These are phyloP conservation scores for Trichechus manatus DNA, from an alignment of 2,113 vertebrate genomes.

Conservation along the genomic window DNA sequence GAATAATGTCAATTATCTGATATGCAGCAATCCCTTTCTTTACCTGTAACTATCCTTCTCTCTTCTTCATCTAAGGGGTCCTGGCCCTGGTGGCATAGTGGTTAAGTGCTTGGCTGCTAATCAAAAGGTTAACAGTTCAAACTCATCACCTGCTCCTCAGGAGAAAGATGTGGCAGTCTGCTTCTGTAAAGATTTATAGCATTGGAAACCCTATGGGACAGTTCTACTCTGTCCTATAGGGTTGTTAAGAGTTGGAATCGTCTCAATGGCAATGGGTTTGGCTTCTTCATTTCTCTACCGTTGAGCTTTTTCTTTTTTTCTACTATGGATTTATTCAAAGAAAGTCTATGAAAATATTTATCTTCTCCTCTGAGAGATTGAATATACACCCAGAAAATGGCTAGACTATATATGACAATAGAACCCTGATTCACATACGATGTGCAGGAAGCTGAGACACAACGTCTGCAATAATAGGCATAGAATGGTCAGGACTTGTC, in stretches of 20 bases:
- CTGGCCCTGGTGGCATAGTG: not conserved
- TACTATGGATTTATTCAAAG: conserved; percentile 11
- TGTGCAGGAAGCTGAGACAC: not conserved
- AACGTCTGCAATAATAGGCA: not conserved
- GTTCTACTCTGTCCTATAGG: not conserved
- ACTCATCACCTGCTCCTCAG: not conserved
- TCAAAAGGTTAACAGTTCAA: not conserved
- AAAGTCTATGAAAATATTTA: not conserved
- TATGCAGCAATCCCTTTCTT: not conserved
- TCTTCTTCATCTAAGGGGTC: not conserved
- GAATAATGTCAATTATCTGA: not conserved
- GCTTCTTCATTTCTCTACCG: not conserved
- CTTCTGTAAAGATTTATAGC: not conserved
- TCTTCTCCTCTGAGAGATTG: not conserved
- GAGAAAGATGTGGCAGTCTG: not conserved
- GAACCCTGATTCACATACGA: not conserved
- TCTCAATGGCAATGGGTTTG: not conserved
- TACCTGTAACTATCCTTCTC: not conserved
- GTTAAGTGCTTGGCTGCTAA: not conserved
- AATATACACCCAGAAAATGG: not conserved
- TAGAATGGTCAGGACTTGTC: not conserved
- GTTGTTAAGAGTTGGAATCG: not conserved
- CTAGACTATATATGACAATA: not conserved
- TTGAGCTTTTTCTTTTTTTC: not conserved
- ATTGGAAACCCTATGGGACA: not conserved